Conservation (phyloP, 2,113 vertebrate genomes). For the Gymnobelideus leadbeateri region DNA sequence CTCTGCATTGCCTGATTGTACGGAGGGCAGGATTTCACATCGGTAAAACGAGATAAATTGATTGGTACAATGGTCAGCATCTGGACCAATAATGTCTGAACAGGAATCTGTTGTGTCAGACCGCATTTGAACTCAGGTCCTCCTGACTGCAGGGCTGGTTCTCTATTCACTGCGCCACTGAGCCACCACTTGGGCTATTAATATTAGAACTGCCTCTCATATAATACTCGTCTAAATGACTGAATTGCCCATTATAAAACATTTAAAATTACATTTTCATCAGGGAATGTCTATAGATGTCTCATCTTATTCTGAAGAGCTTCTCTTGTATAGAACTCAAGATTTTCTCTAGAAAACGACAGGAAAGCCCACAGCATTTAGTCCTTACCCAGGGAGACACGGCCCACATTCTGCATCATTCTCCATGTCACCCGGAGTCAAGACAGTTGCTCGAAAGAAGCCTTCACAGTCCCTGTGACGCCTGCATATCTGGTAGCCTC, state of each 20-base stretch:
- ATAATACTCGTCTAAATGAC: too few relatives aligned
- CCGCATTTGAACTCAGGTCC: too few relatives aligned
- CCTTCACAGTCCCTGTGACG: conserved; percentile 97
- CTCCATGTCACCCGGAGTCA: conserved; percentile 91
- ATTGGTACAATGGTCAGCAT: too few relatives aligned
- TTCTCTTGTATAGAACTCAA: neutral
- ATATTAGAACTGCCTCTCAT: accelerated
- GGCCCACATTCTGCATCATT: conserved; percentile 96
- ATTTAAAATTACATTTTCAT: neutral
- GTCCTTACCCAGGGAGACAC: conserved; percentile 94
- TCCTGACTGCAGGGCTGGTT: too few relatives aligned
- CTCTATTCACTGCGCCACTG: too few relatives aligned
- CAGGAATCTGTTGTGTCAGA: neutral
- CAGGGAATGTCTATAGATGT: neutral
- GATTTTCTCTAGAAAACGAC: neutral
- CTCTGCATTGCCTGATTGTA: neutral
- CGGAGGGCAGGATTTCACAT: neutral
- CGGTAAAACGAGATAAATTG: neutral
- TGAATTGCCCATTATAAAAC: neutral
- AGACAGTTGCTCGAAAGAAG: conserved; percentile 93
- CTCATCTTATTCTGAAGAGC: neutral
- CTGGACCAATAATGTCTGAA: neutral
- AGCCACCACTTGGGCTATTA: too few relatives aligned
- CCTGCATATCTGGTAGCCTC: conserved; percentile 97
- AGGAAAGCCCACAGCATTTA: too few relatives aligned